Evolutionary conservation across 2,888 invertebrate species (phyloP).

Genomic region (Troides oblongomaculatus): DNA sequence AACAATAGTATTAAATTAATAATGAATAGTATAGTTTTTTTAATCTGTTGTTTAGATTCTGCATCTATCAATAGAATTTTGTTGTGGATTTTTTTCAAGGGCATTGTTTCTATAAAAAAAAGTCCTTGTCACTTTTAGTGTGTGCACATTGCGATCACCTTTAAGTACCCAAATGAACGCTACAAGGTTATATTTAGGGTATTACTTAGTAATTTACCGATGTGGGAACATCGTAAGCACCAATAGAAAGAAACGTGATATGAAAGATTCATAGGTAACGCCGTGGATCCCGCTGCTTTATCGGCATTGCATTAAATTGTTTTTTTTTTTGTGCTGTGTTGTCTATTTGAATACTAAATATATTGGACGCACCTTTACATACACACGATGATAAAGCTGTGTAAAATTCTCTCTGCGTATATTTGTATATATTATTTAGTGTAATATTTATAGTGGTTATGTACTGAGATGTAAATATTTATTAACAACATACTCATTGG

Average conservation of each 20-base stretch:
- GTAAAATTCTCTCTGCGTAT: not conserved
- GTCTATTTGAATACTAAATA: slow-evolving; percentile 14
- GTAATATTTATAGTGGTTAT: too few relatives aligned
- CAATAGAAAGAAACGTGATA: slow-evolving; percentile 7
- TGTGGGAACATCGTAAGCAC: slow-evolving; percentile 9
- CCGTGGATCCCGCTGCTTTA: slow-evolving; percentile 5
- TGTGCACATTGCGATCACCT: not conserved
- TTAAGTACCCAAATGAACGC: not conserved
- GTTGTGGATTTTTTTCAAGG: too few relatives aligned
- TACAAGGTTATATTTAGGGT: not conserved
- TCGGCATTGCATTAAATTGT: slow-evolving; percentile 1
- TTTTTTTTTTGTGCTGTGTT: slow-evolving; percentile 1
- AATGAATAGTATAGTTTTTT: not conserved
- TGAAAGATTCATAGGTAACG: slow-evolving; percentile 11
- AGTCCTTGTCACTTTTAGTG: not conserved
- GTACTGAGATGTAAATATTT: too few relatives aligned
- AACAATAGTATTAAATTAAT: not conserved
- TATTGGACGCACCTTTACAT: not conserved
- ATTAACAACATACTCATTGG: too few relatives aligned
- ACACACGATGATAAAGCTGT: not conserved
- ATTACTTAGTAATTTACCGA: slow-evolving; percentile 2
- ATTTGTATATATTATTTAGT: too few relatives aligned
- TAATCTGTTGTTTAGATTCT: not conserved
- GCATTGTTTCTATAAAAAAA: not conserved
- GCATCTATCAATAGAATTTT: not conserved